Evolutionary conservation across 1,140 invertebrate species (phyloP).

Genomic region (Zaprionus ghesquierei): DNA sequence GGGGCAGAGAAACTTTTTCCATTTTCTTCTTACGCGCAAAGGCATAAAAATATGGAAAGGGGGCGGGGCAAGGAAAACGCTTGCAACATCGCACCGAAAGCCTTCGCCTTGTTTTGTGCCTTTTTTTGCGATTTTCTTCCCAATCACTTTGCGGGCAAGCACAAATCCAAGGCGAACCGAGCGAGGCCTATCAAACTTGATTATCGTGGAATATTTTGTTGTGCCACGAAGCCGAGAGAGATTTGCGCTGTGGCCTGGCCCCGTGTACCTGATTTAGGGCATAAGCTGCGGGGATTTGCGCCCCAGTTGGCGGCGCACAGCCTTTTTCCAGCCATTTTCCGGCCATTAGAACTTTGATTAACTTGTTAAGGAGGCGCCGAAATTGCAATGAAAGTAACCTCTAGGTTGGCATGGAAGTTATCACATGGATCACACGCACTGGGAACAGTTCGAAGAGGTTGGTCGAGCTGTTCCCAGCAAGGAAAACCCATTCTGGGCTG

Average conservation of each 20-base stretch:
- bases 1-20: conserved; percentile 68
- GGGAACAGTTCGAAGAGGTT: background rate
- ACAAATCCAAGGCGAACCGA: background rate
- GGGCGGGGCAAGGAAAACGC: conserved; percentile 2
- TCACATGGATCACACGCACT: background rate
- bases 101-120: conserved; percentile 32
- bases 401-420: background rate
- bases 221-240: conserved; percentile 61
- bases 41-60: conserved; percentile 62
- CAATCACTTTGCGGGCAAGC: conserved; percentile 60
- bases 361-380: conserved; percentile 61
- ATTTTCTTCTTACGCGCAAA: conserved; percentile 57
- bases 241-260: conserved; percentile 67
- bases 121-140: conserved; percentile 59
- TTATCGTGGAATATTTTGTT: conserved; percentile 77
- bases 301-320: conserved; percentile 48
- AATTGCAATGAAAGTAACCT: conserved; percentile 46
- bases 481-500: background rate
- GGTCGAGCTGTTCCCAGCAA: background rate
- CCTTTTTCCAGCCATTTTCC: conserved; percentile 10
- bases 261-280: conserved; percentile 58
- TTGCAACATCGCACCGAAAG: conserved; percentile 1
- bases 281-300: conserved; percentile 68
- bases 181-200: conserved; percentile 74
- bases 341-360: conserved; percentile 56